Percentiles rank a stretch among this genome's conserved stretches.
These are phyloP conservation scores for Caligus rogercresseyi DNA, from an alignment of 1,140 invertebrate genomes.

Conservation along the genomic window DNA sequence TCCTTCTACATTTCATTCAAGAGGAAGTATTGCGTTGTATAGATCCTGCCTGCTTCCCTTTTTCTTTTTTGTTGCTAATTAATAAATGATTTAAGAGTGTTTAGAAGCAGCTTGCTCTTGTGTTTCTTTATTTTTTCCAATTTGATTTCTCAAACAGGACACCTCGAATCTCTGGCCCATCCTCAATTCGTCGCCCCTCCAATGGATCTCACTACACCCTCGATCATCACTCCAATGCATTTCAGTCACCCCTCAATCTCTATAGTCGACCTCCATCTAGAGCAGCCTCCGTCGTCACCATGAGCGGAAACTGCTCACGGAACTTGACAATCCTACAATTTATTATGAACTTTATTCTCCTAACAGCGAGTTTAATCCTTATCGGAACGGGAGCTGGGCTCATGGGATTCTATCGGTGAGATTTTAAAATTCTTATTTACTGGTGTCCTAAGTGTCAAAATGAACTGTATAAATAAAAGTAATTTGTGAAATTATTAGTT, in stretches of 20 bases:
- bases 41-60: no score
- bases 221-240: background rate
- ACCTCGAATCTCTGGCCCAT: background rate
- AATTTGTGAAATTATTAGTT: no score
- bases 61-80: background rate
- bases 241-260: background rate
- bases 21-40: no score
- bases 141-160: background rate
- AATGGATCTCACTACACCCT: background rate
- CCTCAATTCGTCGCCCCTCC: background rate
- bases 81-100: background rate
- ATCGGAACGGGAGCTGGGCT: conserved; percentile 13
- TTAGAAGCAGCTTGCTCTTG: no score
- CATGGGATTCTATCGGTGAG: conserved; percentile 9
- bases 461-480: no score
- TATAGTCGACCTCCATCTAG: background rate
- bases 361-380: conserved; percentile 6
- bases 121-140: no score
- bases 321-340: background rate
- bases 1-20: no score
- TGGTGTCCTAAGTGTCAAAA: no score
- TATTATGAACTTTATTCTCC: background rate
- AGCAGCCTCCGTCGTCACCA: background rate
- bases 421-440: no score
- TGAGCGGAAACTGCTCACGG: background rate